Base-by-base conservation (phyloP, 2,888 invertebrate species). In the Mythimna impura region DNA sequence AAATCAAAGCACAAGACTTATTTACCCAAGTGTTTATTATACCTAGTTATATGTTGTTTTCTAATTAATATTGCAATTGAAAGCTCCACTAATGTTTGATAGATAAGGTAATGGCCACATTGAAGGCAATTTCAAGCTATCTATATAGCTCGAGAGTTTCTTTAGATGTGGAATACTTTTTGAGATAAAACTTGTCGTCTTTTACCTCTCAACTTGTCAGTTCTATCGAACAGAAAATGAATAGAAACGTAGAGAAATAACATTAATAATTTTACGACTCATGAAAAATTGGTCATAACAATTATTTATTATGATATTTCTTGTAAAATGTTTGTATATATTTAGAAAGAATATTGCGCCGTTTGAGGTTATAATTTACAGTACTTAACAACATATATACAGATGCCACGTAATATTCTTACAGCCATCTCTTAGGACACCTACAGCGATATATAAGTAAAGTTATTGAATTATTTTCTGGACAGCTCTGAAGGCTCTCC, bases 91-190 rank as follows among this genome's bases (percentile, higher is more conserved):
- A 75, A 80, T 80, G 80, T 58, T 80, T 70, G 83, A 64, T 70
- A 74, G 83, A 80, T 83, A 83, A 80, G 67, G 80, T 82, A 80
- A 82, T 82, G 80, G 68, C 22, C 40, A 40, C 55, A 63, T 73
- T 82, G 66, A 80, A 79, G 63, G 74, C 63, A 47, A 60, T 79
- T 80, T 22, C 55, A 68, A 66, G 60, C 47, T 69, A 83, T 55
- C 58, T 58, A 63, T 69, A 43, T n/a, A 67, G 57, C 66, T 61
- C n/a, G 3, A 12, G 14, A 50, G 74, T 73, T 66, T 66, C 67
- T 72, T 66, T 58, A 80, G 47, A 63, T 72, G 47, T 54, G 40
- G 58, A 57, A 71, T 60, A 43, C 8, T 52, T 66, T 58, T 66
- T 1, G 10, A 62, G 79, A 80, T 80, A 80, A 61, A 68, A 20